phyloP scores from a whole-genome alignment of 1,140 invertebrate species.

The Zaprionus nigranus region DNA sequence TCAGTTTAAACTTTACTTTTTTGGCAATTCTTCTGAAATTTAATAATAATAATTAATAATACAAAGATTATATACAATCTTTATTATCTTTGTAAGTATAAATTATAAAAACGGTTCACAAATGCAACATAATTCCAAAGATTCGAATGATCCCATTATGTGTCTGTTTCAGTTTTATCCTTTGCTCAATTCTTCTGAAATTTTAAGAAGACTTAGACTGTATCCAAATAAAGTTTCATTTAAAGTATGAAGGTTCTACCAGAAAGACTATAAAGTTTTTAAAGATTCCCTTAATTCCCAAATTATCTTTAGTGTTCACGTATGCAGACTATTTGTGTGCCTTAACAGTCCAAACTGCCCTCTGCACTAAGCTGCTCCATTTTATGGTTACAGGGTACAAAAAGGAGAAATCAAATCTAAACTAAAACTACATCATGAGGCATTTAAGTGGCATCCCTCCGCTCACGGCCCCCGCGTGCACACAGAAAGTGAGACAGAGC shows the following conservation, averaged over 20 bases:
- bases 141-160: too few species aligned
- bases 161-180: not conserved
- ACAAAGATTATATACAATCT: too few species aligned
- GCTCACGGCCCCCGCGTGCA: constrained; percentile 9
- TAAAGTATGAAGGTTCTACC: not conserved
- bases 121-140: not conserved
- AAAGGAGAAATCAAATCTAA: constrained; percentile 52
- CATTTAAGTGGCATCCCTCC: constrained; percentile 69
- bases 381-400: constrained; percentile 13
- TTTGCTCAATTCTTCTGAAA: not conserved
- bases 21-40: too few species aligned
- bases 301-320: too few species aligned
- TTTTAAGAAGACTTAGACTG: not conserved
- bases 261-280: too few species aligned
- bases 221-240: not conserved
- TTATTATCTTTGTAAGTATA: too few species aligned
- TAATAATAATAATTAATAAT: too few species aligned
- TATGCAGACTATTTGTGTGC: not conserved
- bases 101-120: too few species aligned
- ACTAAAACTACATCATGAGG: constrained; percentile 66
- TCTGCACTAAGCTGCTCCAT: not conserved
- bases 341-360: not conserved
- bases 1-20: too few species aligned
- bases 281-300: not conserved
- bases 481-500: not conserved